Conservation (phyloP, 1,140 invertebrate species). For the Pygmarrhopalites habei region DNA sequence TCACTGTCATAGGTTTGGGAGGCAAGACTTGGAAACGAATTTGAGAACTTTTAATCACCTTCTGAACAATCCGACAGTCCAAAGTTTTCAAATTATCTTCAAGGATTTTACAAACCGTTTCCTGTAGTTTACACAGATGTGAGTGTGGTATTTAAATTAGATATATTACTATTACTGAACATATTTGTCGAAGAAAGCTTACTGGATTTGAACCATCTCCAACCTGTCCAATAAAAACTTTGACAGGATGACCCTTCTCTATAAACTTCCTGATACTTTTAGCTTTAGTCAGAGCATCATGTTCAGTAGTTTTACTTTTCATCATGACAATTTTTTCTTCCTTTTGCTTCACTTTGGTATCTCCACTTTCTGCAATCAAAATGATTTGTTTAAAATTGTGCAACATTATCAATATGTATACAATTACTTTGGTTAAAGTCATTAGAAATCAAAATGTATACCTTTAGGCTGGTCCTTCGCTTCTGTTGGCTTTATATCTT, state of each 20-base stretch:
- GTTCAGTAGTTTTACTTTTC: constrained; percentile 25
- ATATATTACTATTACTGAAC: background rate
- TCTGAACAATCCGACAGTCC: constrained; percentile 20
- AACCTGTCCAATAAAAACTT: constrained; percentile 23
- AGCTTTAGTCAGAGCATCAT: constrained; percentile 26
- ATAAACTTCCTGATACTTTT: constrained; percentile 33
- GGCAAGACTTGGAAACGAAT: constrained; percentile 30
- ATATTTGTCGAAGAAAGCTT: background rate
- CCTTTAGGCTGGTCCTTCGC: background rate
- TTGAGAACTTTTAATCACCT: constrained; percentile 24
- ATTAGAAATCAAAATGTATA: too few relatives aligned
- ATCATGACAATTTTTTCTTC: constrained; percentile 30
- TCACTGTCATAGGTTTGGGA: too few relatives aligned
- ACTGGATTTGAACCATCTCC: constrained; percentile 11
- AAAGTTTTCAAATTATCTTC: constrained; percentile 22
- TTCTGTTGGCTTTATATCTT: constrained; percentile 14
- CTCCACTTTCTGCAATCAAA: background rate
- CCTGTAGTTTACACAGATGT: constrained; percentile 10
- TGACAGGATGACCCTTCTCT: constrained; percentile 23
- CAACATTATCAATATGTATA: too few relatives aligned
- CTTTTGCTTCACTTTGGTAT: constrained; percentile 18
- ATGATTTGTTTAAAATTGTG: too few relatives aligned
- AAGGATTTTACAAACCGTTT: constrained; percentile 21
- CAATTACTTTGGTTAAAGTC: too few relatives aligned
- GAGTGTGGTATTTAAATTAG: background rate